Base-by-base conservation (phyloP, 2,113 vertebrate genomes). In the Bos javanicus region DNA sequence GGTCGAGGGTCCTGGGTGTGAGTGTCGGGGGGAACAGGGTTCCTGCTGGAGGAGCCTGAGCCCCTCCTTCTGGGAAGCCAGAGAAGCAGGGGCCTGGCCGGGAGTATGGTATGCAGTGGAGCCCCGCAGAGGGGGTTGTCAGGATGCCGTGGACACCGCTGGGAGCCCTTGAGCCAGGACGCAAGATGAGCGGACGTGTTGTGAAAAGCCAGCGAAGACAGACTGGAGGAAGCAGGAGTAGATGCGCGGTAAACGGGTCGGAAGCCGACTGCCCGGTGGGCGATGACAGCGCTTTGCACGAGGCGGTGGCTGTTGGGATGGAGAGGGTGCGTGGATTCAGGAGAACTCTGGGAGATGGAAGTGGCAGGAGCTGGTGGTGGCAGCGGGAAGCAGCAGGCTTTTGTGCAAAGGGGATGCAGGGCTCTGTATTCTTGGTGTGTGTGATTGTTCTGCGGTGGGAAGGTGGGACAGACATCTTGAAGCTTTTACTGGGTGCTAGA, bases 221-320 rank as follows among this genome's bases (percentile, higher is more conserved):
- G 82, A 7, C 5, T 5, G 39, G 62, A 28, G 33, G 76, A 13
- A 10, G 56, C 56, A 33, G 83, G 26, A 6, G 48, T 19, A 1
- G 46, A 3, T 50, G 64, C 30, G 57, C 52, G 64, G 25, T 43
- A 14, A 15, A 4, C 13, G 2, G 39, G 36, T 14, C 23, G 10
- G 57, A 33, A 12, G 71, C 33, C 6, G 4, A 6, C 26, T 0
- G 2, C 19, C 0, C 1, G 25, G 33, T 9, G 54, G 10, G 25
- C 4, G 8, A 3, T 1, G 28, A 2, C 8, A 1, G 33, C 11
- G 62, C 30, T 48, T 26, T 39, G 92, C 76, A 14, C 3, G 16
- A 30, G 59, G 56, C 43, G 25, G 36, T 39, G 25, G 52, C 43
- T 30, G 23, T 6, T 5, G 43, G 2, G 15, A 0, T 2, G n/a